Percentiles rank a stretch among this genome's conserved stretches.
These are phyloP conservation scores for Allolobophora icterica DNA, from an alignment of 2,888 invertebrate species.

Conservation along the genomic window DNA sequence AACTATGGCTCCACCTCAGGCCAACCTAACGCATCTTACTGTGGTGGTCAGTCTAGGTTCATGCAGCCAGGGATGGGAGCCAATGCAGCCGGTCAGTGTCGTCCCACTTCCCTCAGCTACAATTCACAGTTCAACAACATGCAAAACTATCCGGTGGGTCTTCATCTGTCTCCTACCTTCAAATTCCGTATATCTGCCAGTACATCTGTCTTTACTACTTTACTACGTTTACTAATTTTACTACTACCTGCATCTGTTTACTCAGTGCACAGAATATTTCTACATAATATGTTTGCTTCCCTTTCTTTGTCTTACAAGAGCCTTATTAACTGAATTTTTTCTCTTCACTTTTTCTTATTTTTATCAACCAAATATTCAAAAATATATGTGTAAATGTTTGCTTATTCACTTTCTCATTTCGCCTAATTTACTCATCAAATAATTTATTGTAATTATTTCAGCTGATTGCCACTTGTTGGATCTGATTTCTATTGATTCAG, in stretches of 20 bases:
- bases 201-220: not conserved
- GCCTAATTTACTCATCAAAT: not conserved
- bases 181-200: not conserved
- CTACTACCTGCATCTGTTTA: not conserved
- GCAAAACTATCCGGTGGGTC: conserved; percentile 25
- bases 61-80: conserved; percentile 19
- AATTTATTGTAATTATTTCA: not conserved
- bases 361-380: not conserved
- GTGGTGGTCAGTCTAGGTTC: conserved; percentile 18
- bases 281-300: not conserved
- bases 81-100: not conserved
- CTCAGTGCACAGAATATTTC: not conserved
- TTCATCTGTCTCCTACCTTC: not conserved
- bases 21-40: not conserved
- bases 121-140: not conserved
- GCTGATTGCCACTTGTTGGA: not conserved
- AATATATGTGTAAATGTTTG: not conserved
- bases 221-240: not conserved
- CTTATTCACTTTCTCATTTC: not conserved
- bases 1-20: conserved; percentile 56
- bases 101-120: not conserved
- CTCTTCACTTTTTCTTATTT: not conserved
- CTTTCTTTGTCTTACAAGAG: not conserved
- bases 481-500: not conserved
- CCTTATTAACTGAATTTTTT: not conserved